Percentiles rank a stretch among this genome's conserved stretches.
phyloP scores from a whole-genome alignment of 2,888 invertebrate species.

The Minunthozetes semirufus region DNA sequence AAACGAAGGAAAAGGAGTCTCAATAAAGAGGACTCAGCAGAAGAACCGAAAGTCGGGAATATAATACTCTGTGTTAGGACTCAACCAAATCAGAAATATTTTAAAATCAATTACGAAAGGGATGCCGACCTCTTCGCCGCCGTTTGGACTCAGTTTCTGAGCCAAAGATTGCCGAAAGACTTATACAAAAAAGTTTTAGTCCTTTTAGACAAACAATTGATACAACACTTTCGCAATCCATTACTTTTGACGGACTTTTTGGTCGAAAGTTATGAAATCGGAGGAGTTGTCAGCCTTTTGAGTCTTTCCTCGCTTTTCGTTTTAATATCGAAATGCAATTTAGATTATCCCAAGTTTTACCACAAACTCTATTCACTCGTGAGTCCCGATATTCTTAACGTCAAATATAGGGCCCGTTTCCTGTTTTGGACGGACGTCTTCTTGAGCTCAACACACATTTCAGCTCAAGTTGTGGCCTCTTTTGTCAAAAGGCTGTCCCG shows the following conservation, averaged over 20 bases:
- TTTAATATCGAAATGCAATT: slow-evolving; percentile 79
- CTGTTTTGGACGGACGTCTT: slow-evolving; percentile 84
- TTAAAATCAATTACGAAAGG: slow-evolving; percentile 31
- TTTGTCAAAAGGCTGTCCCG: slow-evolving; percentile 83
- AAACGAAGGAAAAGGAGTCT: slow-evolving; percentile 3
- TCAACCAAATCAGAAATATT: background rate
- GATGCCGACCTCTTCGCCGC: slow-evolving; percentile 43
- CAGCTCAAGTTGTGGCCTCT: slow-evolving; percentile 81
- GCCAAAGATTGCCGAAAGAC: slow-evolving; percentile 53
- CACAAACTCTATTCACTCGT: slow-evolving; percentile 90
- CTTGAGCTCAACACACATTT: slow-evolving; percentile 86
- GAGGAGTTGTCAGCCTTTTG: slow-evolving; percentile 77
- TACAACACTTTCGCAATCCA: slow-evolving; percentile 72
- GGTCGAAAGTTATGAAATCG: slow-evolving; percentile 76
- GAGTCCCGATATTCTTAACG: slow-evolving; percentile 80
- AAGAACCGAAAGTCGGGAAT: background rate
- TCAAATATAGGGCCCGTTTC: slow-evolving; percentile 77
- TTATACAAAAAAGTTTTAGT: slow-evolving; percentile 70
- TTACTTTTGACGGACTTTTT: slow-evolving; percentile 81
- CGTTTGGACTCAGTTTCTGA: slow-evolving; percentile 46
- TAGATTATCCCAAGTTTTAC: slow-evolving; percentile 92
- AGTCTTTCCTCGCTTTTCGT: slow-evolving; percentile 86
- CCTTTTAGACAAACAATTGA: slow-evolving; percentile 70
- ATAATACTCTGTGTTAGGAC: slow-evolving; percentile 25
- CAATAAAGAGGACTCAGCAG: too few relatives aligned